A percentile compares a stretch with the other conserved stretches of the same genome.
phyloP scores from a whole-genome alignment of 1,140 invertebrate genomes.

The Bombus ignitus region DNA sequence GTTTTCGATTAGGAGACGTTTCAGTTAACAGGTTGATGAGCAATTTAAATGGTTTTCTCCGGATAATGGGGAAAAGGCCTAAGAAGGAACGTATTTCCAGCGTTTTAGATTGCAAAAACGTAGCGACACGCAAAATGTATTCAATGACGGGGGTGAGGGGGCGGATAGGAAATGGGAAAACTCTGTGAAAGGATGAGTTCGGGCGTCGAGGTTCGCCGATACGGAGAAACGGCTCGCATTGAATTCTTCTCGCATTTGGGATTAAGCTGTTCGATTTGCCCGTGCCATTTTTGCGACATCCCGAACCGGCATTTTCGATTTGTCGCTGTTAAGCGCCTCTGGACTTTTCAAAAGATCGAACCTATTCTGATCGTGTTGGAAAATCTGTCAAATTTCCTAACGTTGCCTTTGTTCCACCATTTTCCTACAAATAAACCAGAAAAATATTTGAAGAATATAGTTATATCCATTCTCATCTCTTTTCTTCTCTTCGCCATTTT shows the following conservation, averaged over 20 bases:
- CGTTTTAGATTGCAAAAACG: constrained; percentile 35
- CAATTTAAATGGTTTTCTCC: not conserved
- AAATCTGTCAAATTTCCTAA: constrained; percentile 4
- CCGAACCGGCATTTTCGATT: constrained; percentile 62
- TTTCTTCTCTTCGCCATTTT: not conserved
- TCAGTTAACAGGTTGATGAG: not conserved
- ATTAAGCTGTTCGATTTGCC: constrained; percentile 72
- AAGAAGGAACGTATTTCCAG: constrained; percentile 3
- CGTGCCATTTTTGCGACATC: constrained; percentile 58
- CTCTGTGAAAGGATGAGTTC: constrained; percentile 54
- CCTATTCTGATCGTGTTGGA: not conserved
- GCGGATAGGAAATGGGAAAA: constrained; percentile 64
- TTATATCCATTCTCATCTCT: not conserved
- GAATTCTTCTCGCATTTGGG: constrained; percentile 68
- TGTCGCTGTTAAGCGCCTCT: constrained; percentile 50
- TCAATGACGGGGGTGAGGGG: constrained; percentile 22
- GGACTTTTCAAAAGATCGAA: not conserved
- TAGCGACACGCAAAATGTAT: constrained; percentile 53
- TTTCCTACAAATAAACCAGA: no score
- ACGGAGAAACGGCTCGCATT: constrained; percentile 54
- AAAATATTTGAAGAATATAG: no score
- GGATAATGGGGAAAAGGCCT: not conserved
- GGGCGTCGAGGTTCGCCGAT: not conserved
- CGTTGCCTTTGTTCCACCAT: not conserved
- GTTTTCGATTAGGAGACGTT: not conserved